These are phyloP conservation scores for Galerucella pusilla DNA, from an alignment of 2,888 invertebrate species.

Conservation along the genomic window DNA sequence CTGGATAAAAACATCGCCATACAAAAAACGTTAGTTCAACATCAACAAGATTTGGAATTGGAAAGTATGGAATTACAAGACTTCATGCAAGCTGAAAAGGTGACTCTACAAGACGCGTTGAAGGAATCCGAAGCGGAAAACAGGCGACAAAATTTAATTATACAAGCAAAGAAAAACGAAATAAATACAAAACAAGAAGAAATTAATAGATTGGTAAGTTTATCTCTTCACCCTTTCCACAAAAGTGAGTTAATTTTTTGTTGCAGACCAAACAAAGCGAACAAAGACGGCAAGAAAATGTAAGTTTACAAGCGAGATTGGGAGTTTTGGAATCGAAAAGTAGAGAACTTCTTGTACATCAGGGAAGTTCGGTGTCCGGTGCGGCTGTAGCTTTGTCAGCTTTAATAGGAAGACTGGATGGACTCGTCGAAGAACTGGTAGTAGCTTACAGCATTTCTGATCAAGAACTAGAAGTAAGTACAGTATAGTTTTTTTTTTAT, in stretches of 20 bases:
- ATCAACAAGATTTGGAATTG: conserved; percentile 81
- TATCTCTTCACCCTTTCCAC: too few species aligned
- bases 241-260: conserved; percentile 7
- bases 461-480: conserved; percentile 76
- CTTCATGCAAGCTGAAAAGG: conserved; percentile 87
- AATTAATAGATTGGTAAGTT: conserved; percentile 75
- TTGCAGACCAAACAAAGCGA: conserved; percentile 73
- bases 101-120: conserved; percentile 81
- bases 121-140: conserved; percentile 80
- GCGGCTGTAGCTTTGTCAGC: conserved; percentile 77
- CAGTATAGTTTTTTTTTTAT: neutral
- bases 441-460: conserved; percentile 80
- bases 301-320: conserved; percentile 74
- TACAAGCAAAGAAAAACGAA: conserved; percentile 69
- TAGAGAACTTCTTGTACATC: conserved; percentile 74
- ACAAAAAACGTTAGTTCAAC: conserved; percentile 76
- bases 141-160: conserved; percentile 51
- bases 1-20: conserved; percentile 75
- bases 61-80: conserved; percentile 88
- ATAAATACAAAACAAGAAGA: conserved; percentile 77
- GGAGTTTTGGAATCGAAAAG: conserved; percentile 73
- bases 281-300: conserved; percentile 79
- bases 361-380: conserved; percentile 77
- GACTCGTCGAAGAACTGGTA: conserved; percentile 78
- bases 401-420: conserved; percentile 75